Base-by-base conservation (phyloP, 2,888 invertebrate genomes). In the Eupithecia insigniata region DNA sequence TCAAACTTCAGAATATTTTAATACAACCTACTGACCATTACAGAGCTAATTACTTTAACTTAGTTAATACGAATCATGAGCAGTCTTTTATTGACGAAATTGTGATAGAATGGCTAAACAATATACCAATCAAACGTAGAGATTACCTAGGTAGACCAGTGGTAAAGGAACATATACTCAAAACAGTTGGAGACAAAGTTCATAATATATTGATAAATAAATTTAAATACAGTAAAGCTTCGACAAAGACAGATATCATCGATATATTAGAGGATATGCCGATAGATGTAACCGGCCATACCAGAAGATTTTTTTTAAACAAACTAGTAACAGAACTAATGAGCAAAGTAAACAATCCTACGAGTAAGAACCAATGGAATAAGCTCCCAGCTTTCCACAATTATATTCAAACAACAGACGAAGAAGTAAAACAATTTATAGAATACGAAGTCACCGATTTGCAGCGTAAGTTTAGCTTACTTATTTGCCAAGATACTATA, bases 21-120 rank as follows among this genome's bases (percentile, higher is more conserved):
- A 51, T 73, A 66, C 32, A n/a, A 66, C 5, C 30, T 39, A 62
- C 72, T 32, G 70, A 77, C 32, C 67, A 80, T 16, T 75, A 76
- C 12, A 76, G 76, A 62, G 73, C 80, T 7, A 81, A 83, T 71
- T 34, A 61, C n/a, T 22, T 79, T 34, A 26, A 64, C 72, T 18
- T 64, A 65, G 2, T 71, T 72, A 30, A 70, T 55, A 26, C 28
- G 66, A 46, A 66, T 16, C 51, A 61, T 34, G 65, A 74, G 32
- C 69, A 75, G 39, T 72, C 74, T 39, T 36, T 69, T 36, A 67
- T 88, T 0, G 81, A 85, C 55, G 74, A 77, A 28, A 69, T 85
- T 16, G 74, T 89, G 16, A 83, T 80, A 72, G 82, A 84, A n/a
- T 89, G 88, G 86, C 72, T 88, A 0, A 76, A 75, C 69, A 73